Evolutionary conservation across 2,113 vertebrate genomes (phyloP), one percentile per base, ranked within the genome.

Genomic region (Megaceryle maxima): DNA sequence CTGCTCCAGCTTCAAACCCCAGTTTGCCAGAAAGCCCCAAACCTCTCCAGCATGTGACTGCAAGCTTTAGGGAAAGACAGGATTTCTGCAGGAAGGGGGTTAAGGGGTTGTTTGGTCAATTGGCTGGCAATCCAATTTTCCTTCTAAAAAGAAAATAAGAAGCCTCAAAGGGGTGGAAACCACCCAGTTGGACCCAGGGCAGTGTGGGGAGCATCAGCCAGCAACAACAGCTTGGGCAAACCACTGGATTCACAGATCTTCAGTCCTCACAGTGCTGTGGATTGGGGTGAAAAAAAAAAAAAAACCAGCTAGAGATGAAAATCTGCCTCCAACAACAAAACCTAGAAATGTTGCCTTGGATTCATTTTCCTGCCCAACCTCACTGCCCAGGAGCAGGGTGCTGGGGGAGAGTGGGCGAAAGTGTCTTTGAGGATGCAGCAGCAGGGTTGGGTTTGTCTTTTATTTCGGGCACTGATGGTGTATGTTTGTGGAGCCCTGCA

Each of bases 31-130:
- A 77, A 73, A 21, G 2, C 28, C 68, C 25, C 2, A 0, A 44
- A 14, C 28, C 35, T 28, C 17, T 25, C 17, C 1, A 1, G 29
- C 4, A 0, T 0, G 3, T 0, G 4, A 20, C n/a, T 21, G 16
- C 0, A 2, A 72, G 62, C 46, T 69, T 25, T 11, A 11, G 2
- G 13, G 37, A 60, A 69, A 4, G 14, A 9, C 22, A 5, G 50
- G 48, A 16, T 82, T 50, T n/a, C 59, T 62, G 46, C 51, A 70
- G 31, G 17, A 68, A 69, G 19, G 20, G 39, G 24, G 3, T 2
- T 4, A 26, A 20, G 53, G 31, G 37, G 5, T 2, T 50, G 46
- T 13, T 26, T 50, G 44, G 33, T 13, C 3, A 3, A 14, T 43
- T 67, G 3, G 1, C 24, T 70, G 59, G 35, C 66, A 70, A 59